Evolutionary conservation across 1,140 invertebrate species (phyloP).

Genomic region (Diuraphis noxia): DNA sequence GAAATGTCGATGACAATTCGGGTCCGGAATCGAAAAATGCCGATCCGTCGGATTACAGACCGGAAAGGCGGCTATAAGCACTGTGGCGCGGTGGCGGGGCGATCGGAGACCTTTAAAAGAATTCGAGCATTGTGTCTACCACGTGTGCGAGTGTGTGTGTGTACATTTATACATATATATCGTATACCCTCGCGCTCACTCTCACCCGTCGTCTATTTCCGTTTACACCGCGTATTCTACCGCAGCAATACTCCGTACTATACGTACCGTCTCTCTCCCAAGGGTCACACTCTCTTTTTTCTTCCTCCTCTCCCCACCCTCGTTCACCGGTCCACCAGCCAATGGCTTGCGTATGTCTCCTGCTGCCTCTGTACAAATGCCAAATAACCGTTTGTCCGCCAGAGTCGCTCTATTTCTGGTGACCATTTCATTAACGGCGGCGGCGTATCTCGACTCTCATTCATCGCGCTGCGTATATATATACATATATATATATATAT

Average conservation of each 20-base stretch:
- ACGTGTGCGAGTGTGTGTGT: not conserved
- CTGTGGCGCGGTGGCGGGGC: not conserved
- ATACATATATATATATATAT: too few relatives aligned
- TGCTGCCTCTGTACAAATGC: not conserved
- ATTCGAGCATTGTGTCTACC: conserved; percentile 26
- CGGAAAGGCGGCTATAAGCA: not conserved
- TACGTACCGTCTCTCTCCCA: not conserved
- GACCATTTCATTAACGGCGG: conserved; percentile 44
- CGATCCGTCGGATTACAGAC: not conserved
- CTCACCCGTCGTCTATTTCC: conserved; percentile 28
- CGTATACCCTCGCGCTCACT: not conserved
- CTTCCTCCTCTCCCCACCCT: not conserved
- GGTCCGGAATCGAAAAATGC: conserved; percentile 2
- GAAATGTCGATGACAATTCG: not conserved
- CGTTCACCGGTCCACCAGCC: too few relatives aligned
- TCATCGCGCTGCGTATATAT: not conserved
- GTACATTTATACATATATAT: not conserved
- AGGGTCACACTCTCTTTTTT: not conserved
- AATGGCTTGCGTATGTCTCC: not conserved
- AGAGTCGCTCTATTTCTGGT: conserved; percentile 40
- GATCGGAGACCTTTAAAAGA: conserved; percentile 36
- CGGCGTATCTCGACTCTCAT: conserved; percentile 30
- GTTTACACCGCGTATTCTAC: not conserved
- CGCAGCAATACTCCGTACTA: not conserved
- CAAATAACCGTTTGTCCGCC: not conserved